Conservation (phyloP, 2,888 invertebrate species). For the Brenthis ino region DNA sequence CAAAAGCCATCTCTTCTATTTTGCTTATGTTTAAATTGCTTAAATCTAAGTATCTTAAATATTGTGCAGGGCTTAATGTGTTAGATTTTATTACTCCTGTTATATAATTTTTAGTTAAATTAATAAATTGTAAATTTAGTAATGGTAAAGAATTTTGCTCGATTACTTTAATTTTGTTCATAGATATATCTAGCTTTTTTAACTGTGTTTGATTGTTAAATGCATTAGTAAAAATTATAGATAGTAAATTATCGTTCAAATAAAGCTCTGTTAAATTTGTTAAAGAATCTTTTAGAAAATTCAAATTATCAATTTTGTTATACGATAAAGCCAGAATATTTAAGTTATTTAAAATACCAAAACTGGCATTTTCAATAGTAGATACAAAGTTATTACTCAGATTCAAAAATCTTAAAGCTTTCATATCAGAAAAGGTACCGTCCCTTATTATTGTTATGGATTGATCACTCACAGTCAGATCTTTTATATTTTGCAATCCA, state of each 20-base stretch:
- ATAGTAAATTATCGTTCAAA: constrained; percentile 58
- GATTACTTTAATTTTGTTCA: constrained; percentile 57
- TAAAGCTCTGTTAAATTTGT: constrained; percentile 56
- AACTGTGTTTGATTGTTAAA: constrained; percentile 56
- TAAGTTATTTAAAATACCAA: constrained; percentile 48
- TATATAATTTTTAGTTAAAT: constrained; percentile 56
- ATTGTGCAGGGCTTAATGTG: constrained; percentile 62
- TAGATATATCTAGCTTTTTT: constrained; percentile 60
- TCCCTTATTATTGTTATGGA: constrained; percentile 48
- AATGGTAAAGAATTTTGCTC: constrained; percentile 60
- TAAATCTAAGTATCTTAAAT: constrained; percentile 61
- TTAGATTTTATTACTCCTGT: constrained; percentile 51
- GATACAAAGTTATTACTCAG: constrained; percentile 59
- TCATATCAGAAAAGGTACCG: constrained; percentile 55
- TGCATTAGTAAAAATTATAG: constrained; percentile 44
- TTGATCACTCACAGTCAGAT: constrained; percentile 46
- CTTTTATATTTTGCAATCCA: constrained; percentile 53
- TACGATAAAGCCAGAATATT: constrained; percentile 59
- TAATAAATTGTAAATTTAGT: constrained; percentile 60
- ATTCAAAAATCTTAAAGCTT: constrained; percentile 53
- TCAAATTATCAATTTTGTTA: constrained; percentile 54
- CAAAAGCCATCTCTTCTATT: constrained; percentile 58
- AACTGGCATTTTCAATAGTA: constrained; percentile 52
- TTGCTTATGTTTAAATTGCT: constrained; percentile 56
- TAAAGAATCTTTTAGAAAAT: constrained; percentile 54